Evolutionary conservation across 2,113 vertebrate genomes (phyloP).

Genomic region (Etia nguti): DNA sequence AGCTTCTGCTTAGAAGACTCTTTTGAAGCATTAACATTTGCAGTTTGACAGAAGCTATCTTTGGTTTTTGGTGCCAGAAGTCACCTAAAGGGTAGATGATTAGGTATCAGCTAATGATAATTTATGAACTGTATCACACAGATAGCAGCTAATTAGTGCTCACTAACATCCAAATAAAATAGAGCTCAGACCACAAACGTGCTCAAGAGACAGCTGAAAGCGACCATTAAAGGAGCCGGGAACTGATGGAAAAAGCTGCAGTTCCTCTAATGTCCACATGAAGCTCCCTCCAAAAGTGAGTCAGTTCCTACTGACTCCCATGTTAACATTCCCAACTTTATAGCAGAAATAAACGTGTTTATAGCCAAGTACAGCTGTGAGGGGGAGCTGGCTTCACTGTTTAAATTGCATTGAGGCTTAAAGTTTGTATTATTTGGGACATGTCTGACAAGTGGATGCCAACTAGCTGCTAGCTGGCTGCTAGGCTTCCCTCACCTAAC

Average conservation of each 20-base stretch:
- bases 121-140: fast-evolving
- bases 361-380: background rate
- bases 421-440: fast-evolving
- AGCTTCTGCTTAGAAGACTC: background rate
- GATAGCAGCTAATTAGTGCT: background rate
- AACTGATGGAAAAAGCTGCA: background rate
- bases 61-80: background rate
- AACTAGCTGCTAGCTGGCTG: background rate
- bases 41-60: background rate
- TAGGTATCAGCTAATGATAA: no score
- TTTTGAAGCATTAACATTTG: background rate
- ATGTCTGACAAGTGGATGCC: background rate
- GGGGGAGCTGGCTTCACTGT: background rate
- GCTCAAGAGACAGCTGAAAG: fast-evolving
- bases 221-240: background rate
- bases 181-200: background rate
- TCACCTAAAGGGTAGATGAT: background rate
- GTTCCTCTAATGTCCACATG: background rate
- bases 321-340: background rate
- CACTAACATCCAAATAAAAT: background rate
- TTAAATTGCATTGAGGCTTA: background rate
- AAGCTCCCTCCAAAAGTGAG: fast-evolving
- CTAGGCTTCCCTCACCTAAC: fast-evolving
- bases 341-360: background rate
- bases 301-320: background rate